Percentiles rank a stretch among this genome's conserved stretches.
Evolutionary conservation across 2,113 vertebrate genomes (phyloP).

Genomic region (Manacus vitellinus): DNA sequence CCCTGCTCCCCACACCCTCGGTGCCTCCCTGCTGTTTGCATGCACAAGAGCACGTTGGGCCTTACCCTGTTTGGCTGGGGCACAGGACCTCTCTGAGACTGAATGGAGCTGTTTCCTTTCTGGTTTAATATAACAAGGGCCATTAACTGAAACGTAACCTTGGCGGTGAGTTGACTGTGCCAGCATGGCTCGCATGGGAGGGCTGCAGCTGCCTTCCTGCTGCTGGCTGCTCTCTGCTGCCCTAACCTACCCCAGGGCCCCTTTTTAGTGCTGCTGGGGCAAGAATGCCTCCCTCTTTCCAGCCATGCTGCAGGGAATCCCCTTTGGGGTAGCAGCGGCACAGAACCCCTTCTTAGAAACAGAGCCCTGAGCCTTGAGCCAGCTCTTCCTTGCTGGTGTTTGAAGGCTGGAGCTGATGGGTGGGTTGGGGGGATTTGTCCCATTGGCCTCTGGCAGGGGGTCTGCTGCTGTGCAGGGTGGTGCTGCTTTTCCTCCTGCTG

Average conservation of each 20-base stretch:
- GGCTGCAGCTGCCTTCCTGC: neutral
- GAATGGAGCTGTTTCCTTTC: neutral
- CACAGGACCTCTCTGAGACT: neutral
- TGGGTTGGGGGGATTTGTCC: neutral
- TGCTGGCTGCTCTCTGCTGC: neutral
- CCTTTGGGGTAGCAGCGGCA: neutral
- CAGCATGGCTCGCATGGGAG: accelerated
- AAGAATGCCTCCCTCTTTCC: neutral
- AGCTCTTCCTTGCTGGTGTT: neutral
- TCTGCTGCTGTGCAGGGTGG: neutral
- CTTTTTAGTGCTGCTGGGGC: neutral
- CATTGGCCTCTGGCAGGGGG: neutral
- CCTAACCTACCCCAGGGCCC: neutral
- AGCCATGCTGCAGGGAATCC: accelerated
- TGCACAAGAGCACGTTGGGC: neutral
- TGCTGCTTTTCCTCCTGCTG: neutral
- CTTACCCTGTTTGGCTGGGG: neutral
- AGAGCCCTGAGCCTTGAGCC: neutral
- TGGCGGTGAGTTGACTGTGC: neutral
- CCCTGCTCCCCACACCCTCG: accelerated
- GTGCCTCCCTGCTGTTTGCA: conserved; percentile 9
- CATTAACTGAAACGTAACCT: neutral
- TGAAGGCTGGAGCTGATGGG: neutral
- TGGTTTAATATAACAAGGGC: neutral
- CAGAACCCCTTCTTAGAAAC: neutral